phyloP scores from a whole-genome alignment of 1,140 invertebrate genomes.

The Neuroterus valhalla region DNA sequence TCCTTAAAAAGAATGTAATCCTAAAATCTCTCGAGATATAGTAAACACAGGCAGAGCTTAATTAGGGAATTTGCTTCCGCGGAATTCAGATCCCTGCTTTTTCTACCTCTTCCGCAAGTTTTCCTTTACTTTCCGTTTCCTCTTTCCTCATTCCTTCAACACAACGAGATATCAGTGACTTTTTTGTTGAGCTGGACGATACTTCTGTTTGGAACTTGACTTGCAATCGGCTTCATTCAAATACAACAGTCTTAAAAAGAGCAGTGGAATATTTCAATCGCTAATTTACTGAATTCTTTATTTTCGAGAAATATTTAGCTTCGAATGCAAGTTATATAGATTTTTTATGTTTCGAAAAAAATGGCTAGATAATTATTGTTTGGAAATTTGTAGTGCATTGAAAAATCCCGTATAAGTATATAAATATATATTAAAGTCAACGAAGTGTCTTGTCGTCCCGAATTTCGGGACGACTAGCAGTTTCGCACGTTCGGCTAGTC shows the following conservation, averaged over 20 bases:
- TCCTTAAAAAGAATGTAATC: slow-evolving; percentile 11
- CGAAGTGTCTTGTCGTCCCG: no score
- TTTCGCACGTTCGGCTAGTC: no score
- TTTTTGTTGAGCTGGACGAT: background rate
- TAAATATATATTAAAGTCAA: no score
- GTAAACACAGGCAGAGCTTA: slow-evolving; percentile 8
- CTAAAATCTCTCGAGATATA: slow-evolving; percentile 20
- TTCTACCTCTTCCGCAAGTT: slow-evolving; percentile 4
- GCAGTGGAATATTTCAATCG: slow-evolving; percentile 9
- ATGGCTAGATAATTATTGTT: no score
- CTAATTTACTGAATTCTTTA: background rate
- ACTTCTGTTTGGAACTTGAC: slow-evolving; percentile 12
- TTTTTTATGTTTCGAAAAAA: no score
- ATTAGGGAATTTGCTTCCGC: slow-evolving; percentile 22
- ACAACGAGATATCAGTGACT: slow-evolving; percentile 18
- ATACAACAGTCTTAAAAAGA: background rate
- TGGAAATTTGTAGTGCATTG: no score
- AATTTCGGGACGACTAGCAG: no score
- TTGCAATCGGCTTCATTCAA: slow-evolving; percentile 7
- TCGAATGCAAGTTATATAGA: no score
- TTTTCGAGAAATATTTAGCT: no score
- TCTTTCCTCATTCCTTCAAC: background rate
- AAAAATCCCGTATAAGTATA: no score
- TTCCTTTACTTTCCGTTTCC: background rate
- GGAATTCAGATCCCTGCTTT: slow-evolving; percentile 1